Base-by-base conservation (phyloP, 2,113 vertebrate species). In the Orycteropus afer region DNA sequence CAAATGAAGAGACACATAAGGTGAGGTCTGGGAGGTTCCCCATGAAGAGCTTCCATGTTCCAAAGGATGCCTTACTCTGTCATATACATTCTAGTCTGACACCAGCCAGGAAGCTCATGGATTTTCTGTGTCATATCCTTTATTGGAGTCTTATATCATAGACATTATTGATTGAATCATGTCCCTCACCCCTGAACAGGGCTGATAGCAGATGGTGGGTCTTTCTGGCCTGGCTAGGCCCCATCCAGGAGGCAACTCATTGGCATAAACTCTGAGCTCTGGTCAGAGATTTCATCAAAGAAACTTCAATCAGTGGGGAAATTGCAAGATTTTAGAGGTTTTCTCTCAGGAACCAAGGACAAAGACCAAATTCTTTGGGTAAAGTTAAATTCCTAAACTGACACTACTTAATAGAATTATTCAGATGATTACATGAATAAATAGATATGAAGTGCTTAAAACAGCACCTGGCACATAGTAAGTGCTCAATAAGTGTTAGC, bases 341-440 rank as follows among this genome's bases (percentile, higher is more conserved):
- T 69, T 69, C n/a, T 37, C 22, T 69, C 15, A 8, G 67, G 18
- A 69, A n/a, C 67, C 18, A 57, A 57, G 55, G 55, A 57, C 18
- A 57, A 57, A 57, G 55, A n/a, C n/a, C n/a, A n/a, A n/a, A n/a
- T n/a, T n/a, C n/a, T n/a, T n/a, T n/a, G n/a, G n/a, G n/a, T n/a
- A 69, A 69, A 8, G n/a, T 37, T 8, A 69, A 69, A 69, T n/a
- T 18, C 67, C 37, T 69, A 20, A 37, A 15, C 18, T 4, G 5
- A 15, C 2, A 8, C 42, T 83, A 27, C 14, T 45, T 65, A 10
- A 45, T 45, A 59, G 69, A 18, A 42, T 86, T 88, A 22, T 69
- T 96, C 93, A 77, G 89, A 96, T 40, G 47, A 80, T 85, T 57
- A 23, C 34, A 8, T 71, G 15, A 93, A 13, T 87, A 74, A 82